Evolutionary conservation across 1,140 invertebrate species (phyloP).

Genomic region (Heliothis subflexa): DNA sequence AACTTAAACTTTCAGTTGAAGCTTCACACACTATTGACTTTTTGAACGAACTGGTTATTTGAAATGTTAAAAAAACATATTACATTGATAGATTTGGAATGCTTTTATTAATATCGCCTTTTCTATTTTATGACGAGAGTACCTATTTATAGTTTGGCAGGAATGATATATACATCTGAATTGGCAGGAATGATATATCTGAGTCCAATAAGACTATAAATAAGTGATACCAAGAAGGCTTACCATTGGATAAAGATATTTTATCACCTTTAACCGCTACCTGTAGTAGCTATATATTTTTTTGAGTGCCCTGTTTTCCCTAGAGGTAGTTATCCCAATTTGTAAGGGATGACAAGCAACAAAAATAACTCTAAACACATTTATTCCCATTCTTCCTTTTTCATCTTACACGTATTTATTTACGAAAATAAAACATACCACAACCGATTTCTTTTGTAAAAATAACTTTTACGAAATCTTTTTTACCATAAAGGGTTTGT

Average conservation of each 20-base stretch:
- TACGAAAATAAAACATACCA: background rate
- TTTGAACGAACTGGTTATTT: background rate
- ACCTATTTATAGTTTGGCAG: no score
- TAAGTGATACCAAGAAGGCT: no score
- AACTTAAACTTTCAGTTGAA: background rate
- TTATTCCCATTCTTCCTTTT: background rate
- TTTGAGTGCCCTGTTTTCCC: background rate
- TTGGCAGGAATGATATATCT: no score
- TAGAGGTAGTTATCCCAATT: slow-evolving; percentile 10
- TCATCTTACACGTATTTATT: background rate
- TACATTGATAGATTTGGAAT: background rate
- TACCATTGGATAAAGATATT: no score
- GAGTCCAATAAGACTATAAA: no score
- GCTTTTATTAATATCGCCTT: background rate
- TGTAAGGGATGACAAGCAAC: slow-evolving; percentile 22
- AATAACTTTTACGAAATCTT: background rate
- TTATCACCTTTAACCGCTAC: no score
- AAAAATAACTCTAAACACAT: slow-evolving; percentile 16
- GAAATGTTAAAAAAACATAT: background rate
- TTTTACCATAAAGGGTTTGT: background rate
- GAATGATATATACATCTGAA: no score
- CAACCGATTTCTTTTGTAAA: background rate
- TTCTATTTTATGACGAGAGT: no score
- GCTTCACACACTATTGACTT: slow-evolving; percentile 10
- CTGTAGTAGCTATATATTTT: no score